These are phyloP conservation scores for Forbesichthys papilliferus DNA, from an alignment of 2,113 vertebrate species.

Conservation along the genomic window DNA sequence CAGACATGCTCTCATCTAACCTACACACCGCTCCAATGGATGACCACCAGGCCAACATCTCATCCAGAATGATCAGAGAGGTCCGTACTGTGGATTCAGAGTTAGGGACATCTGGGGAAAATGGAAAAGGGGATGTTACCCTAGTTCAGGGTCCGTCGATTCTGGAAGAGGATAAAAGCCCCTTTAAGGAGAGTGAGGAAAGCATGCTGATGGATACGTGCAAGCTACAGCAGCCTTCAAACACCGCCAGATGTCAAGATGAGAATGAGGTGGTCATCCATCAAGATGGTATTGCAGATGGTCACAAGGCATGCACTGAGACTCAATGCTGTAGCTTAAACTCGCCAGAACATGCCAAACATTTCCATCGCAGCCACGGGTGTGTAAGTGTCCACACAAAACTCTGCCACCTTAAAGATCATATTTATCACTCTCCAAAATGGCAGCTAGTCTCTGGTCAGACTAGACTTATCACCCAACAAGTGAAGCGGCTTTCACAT, in stretches of 20 bases:
- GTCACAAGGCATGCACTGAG: not conserved
- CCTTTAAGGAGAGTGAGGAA: not conserved
- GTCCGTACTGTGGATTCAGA: not conserved
- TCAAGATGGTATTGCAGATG: not conserved
- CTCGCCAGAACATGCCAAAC: not conserved
- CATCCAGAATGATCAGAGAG: not conserved
- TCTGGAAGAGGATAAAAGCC: not conserved
- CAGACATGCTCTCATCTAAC: not conserved
- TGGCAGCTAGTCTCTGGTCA: conserved; percentile 1
- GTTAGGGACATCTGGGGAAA: not conserved
- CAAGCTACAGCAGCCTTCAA: not conserved
- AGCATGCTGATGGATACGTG: not conserved
- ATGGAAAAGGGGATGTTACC: not conserved
- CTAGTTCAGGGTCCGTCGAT: not conserved
- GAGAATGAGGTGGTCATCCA: not conserved
- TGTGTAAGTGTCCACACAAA: conserved; percentile 50
- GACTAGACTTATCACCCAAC: too few relatives aligned
- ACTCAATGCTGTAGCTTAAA: not conserved
- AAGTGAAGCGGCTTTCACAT: not conserved
- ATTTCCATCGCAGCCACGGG: conserved; percentile 1
- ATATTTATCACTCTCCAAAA: conserved; percentile 30
- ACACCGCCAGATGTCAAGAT: not conserved
- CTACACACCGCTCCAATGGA: not conserved
- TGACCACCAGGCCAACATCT: not conserved
- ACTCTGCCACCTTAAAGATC: conserved; percentile 40